phyloP scores from a whole-genome alignment of 2,113 vertebrate genomes.

The Pholis gunnellus region DNA sequence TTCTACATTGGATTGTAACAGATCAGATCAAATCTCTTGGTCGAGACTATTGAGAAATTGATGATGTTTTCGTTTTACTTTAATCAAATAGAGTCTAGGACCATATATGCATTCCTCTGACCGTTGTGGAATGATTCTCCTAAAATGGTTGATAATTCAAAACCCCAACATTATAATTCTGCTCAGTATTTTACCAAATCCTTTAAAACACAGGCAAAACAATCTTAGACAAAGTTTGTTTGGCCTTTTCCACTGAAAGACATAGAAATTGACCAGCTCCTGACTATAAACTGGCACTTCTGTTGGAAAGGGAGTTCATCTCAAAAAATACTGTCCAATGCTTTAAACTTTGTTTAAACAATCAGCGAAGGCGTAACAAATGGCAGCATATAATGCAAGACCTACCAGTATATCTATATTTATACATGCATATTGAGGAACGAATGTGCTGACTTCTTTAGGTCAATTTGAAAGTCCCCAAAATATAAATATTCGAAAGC shows the following conservation, averaged over 20 bases:
- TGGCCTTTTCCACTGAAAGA: constrained; percentile 5
- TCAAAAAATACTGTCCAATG: neutral
- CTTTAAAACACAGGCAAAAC: constrained; percentile 8
- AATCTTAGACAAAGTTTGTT: constrained; percentile 14
- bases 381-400: neutral
- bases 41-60: neutral
- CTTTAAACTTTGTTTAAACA: neutral
- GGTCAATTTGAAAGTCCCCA: neutral
- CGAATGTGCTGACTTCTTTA: neutral
- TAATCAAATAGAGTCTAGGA: neutral
- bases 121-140: neutral
- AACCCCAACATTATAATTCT: neutral
- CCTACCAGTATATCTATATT: neutral
- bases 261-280: constrained; percentile 16
- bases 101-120: neutral
- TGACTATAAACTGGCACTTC: neutral
- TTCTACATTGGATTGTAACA: neutral
- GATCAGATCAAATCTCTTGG: neutral
- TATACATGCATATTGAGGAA: neutral
- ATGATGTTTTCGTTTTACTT: neutral
- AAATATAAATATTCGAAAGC: constrained; percentile 9
- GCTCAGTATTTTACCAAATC: neutral
- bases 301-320: neutral
- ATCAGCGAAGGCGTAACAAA: neutral
- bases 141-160: neutral